Evolutionary conservation across 2,888 invertebrate genomes (phyloP).

Genomic region (Cephus nigrinus): DNA sequence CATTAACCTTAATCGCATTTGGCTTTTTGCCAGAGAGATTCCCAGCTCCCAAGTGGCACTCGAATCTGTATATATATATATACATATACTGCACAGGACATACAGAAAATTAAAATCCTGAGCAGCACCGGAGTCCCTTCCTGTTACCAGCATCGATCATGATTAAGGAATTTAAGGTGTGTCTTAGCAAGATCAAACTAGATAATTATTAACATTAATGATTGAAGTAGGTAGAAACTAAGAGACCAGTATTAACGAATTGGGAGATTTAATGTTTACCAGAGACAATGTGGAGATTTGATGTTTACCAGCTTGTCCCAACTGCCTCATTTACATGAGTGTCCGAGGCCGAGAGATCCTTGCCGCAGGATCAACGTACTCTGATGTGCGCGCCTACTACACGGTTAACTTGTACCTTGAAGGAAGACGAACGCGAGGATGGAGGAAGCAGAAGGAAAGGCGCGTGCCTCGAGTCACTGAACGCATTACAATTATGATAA

Average conservation of each 20-base stretch:
- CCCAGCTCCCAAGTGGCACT: neutral
- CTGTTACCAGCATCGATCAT: neutral
- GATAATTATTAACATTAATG: neutral
- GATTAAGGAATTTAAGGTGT: neutral
- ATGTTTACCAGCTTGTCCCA: neutral
- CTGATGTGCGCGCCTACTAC: neutral
- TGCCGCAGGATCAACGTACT: constrained; percentile 2
- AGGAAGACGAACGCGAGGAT: neutral
- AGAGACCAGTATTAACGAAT: neutral
- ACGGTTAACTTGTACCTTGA: neutral
- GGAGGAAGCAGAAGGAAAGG: constrained; percentile 2
- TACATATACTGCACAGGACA: neutral
- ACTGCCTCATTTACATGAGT: neutral
- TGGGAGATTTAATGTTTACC: too few relatives aligned
- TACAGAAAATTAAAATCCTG: neutral
- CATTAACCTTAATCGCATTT: constrained; percentile 29
- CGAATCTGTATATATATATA: neutral
- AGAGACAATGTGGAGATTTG: too few relatives aligned
- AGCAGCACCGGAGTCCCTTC: neutral
- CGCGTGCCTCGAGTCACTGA: constrained; percentile 6
- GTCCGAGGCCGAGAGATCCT: neutral
- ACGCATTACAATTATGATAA: constrained; percentile 6
- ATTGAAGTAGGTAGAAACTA: neutral
- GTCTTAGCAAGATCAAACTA: neutral
- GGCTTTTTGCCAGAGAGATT: constrained; percentile 26